Evolutionary conservation across 2,888 invertebrate genomes (phyloP).

Genomic region (Drosophila tanythrix): DNA sequence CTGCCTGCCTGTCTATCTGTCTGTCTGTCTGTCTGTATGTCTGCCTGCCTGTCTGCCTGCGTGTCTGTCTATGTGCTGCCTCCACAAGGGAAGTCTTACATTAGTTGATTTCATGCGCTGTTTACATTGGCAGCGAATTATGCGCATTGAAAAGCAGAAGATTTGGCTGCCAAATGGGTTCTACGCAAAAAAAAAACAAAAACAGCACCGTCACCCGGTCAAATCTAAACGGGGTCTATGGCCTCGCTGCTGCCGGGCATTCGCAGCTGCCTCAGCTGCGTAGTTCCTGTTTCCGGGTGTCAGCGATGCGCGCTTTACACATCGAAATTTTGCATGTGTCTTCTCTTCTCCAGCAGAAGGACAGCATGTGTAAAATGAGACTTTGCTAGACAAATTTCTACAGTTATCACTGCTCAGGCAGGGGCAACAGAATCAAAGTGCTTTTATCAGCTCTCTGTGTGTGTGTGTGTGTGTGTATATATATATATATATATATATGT

Average conservation of each 20-base stretch:
- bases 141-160: slow-evolving; percentile 73
- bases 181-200: background rate
- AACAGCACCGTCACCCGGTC: background rate
- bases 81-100: slow-evolving; percentile 65
- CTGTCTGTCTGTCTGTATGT: background rate
- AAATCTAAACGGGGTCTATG: slow-evolving; percentile 25
- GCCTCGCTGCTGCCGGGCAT: slow-evolving; percentile 5
- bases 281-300: slow-evolving; percentile 29
- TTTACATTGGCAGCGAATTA: slow-evolving; percentile 80
- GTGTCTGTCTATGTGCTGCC: slow-evolving; percentile 15
- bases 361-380: slow-evolving; percentile 45
- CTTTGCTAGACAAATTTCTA: slow-evolving; percentile 44
- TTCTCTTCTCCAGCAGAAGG: background rate
- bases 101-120: slow-evolving; percentile 81
- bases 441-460: slow-evolving; percentile 15
- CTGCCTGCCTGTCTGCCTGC: slow-evolving; percentile 9
- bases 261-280: slow-evolving; percentile 1
- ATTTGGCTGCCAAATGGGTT: slow-evolving; percentile 63
- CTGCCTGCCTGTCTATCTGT: slow-evolving; percentile 26
- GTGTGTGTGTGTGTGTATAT: slow-evolving; percentile 11
- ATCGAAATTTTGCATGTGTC: slow-evolving; percentile 23
- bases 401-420: slow-evolving; percentile 19
- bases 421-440: slow-evolving; percentile 17
- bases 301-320: slow-evolving; percentile 12
- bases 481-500: slow-evolving; percentile 6